Evolutionary conservation across 2,797 vertebrate genomes (phyloP), one percentile per base, ranked within the genome.

Genomic region (Hoplostethus mediterraneus): DNA sequence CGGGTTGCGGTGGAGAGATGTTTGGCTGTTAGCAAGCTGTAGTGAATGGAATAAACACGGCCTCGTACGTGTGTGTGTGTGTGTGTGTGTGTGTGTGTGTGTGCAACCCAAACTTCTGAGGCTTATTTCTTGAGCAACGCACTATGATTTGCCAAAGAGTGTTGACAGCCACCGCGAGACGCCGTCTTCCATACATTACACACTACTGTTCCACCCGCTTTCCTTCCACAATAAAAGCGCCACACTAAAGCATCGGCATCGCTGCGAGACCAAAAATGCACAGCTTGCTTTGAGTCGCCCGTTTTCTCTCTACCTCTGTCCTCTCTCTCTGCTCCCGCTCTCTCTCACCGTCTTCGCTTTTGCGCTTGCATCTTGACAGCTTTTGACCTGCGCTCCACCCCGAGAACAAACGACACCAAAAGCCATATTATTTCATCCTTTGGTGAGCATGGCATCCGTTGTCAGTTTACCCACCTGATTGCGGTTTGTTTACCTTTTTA

Each of bases 401-500:
- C 64, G 61, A 63, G 75, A 55, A 58, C 40, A 17, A 67, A 53
- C 72, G 55, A 75, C 49, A 71, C 47, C 33, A 25, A 51, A 68
- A 53, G 68, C 67, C 54, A 3, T 6, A 75, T 72, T 44, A 64
- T 55, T 58, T 55, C 67, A 64, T 54, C 48, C 57, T 77, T 73
- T 73, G 45, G 80, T 67, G 67, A 79, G 74, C 54, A 14, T 36
- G 79, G 64, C 49, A 72, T 36, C 73, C 69, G 69, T 54, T 68
- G 64, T 68, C 70, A 16, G 30, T 84, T 55, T 64, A 55, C 66
- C 63, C 70, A 85, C 81, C 82, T 75, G 80, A 73, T 61, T 79
- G 58, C 57, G 60, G 62, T 80, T 82, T 85, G 79, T 86, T 90
- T 88, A 87, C 73, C 77, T 21, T 21, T 21, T 89, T 82, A 86